Evolutionary conservation across 2,113 vertebrate species (phyloP).

Genomic region (Raja brachyura): DNA sequence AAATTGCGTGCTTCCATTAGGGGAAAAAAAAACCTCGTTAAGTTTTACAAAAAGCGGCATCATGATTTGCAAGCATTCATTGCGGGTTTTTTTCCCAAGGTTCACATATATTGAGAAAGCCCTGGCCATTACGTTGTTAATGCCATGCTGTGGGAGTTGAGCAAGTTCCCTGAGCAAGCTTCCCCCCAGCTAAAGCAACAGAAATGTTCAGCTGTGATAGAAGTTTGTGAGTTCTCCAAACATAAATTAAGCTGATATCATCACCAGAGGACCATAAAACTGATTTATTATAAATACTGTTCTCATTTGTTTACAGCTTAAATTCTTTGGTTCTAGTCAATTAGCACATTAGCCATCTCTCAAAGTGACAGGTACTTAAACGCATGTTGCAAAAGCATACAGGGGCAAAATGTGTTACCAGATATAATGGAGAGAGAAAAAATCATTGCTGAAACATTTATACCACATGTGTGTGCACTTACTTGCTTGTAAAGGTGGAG

Average conservation of each 20-base stretch:
- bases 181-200: constrained; percentile 53
- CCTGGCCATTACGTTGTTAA: constrained; percentile 21
- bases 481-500: neutral
- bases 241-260: constrained; percentile 95
- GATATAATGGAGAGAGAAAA: neutral
- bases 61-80: neutral
- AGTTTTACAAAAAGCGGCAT: neutral
- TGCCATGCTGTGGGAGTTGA: constrained; percentile 53
- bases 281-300: constrained; percentile 99
- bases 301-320: constrained; percentile 88
- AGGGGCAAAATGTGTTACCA: constrained; percentile 12
- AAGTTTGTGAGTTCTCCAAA: constrained; percentile 71
- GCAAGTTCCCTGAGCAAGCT: constrained; percentile 55
- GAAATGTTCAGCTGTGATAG: constrained; percentile 80
- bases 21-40: neutral
- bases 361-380: constrained; percentile 89
- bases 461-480: neutral
- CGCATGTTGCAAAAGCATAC: constrained; percentile 50
- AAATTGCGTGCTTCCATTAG: neutral
- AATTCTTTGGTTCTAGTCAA: constrained; percentile 88
- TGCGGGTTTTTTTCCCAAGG: neutral
- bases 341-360: constrained; percentile 82
- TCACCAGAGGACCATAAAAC: constrained; percentile 95
- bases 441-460: constrained; percentile 12
- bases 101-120: constrained; percentile 17